These are phyloP conservation scores for Trachelipus rathkii DNA, from an alignment of 1,140 invertebrate genomes.

Conservation along the genomic window DNA sequence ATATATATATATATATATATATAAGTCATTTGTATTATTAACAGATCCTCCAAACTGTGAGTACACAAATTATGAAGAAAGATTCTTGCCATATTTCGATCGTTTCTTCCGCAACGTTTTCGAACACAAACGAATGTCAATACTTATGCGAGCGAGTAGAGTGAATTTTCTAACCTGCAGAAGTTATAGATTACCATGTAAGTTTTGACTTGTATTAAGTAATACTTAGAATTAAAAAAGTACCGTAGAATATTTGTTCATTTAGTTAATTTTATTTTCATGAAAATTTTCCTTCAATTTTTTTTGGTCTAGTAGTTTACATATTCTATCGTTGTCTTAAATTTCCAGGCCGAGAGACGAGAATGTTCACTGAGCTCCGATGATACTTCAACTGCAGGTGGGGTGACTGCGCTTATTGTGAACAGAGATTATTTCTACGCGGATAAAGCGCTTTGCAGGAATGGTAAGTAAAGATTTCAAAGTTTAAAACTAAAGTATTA, in stretches of 20 bases:
- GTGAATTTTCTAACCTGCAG: conserved; percentile 54
- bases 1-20: no score
- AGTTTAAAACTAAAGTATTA: background rate
- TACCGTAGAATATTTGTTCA: no score
- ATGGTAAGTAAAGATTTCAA: conserved; percentile 49
- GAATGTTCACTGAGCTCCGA: conserved; percentile 55
- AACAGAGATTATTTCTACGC: conserved; percentile 54
- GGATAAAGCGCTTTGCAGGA: conserved; percentile 55
- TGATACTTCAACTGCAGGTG: conserved; percentile 51
- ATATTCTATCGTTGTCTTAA: no score
- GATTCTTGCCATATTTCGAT: conserved; percentile 53
- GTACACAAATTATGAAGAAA: conserved; percentile 52
- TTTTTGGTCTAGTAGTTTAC: no score
- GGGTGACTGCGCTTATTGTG: conserved; percentile 47
- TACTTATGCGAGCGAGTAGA: conserved; percentile 54
- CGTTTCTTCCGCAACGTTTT: conserved; percentile 49
- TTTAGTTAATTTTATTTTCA: no score
- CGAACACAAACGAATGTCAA: conserved; percentile 52
- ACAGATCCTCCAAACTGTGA: conserved; percentile 55
- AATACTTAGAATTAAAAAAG: no score
- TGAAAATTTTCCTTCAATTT: no score
- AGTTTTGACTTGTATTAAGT: background rate
- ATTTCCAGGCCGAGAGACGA: conserved; percentile 34
- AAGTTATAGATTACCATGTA: conserved; percentile 49
- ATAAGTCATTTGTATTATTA: background rate